phyloP scores from a whole-genome alignment of 2,888 invertebrate genomes.

The Eurois occulta region DNA sequence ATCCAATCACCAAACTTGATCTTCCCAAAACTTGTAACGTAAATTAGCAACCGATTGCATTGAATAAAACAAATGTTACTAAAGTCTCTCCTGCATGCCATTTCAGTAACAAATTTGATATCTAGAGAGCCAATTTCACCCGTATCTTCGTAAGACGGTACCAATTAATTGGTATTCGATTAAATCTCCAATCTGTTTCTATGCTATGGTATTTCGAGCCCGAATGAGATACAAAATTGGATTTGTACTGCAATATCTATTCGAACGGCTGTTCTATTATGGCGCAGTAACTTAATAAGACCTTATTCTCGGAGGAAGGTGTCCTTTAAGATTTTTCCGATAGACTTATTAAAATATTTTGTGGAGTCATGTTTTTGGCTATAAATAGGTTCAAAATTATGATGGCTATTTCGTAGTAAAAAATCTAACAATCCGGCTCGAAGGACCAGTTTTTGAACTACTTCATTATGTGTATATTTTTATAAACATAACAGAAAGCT shows the following conservation, averaged over 20 bases:
- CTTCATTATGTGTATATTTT: neutral
- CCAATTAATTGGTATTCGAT: constrained; percentile 80
- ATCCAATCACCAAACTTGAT: neutral
- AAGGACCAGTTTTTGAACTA: neutral
- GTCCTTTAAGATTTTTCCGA: constrained; percentile 48
- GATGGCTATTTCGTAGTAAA: neutral
- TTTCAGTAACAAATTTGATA: constrained; percentile 61
- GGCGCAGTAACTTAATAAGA: constrained; percentile 68
- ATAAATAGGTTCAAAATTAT: neutral
- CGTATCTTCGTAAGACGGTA: constrained; percentile 72
- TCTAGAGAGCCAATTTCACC: constrained; percentile 54
- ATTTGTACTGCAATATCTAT: constrained; percentile 75
- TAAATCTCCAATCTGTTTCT: constrained; percentile 78
- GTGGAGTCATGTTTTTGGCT: neutral
- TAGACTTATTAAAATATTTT: constrained; percentile 41
- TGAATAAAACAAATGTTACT: constrained; percentile 47
- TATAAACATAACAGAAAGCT: no score
- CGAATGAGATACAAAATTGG: constrained; percentile 77
- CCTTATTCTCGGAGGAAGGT: constrained; percentile 43
- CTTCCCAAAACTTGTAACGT: neutral
- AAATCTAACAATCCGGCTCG: constrained; percentile 5
- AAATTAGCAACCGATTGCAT: constrained; percentile 39
- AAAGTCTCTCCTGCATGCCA: constrained; percentile 48
- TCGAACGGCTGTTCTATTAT: constrained; percentile 67
- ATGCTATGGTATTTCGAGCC: constrained; percentile 67